Base-by-base conservation (phyloP, 1,140 invertebrate species). In the Episyrphus balteatus region DNA sequence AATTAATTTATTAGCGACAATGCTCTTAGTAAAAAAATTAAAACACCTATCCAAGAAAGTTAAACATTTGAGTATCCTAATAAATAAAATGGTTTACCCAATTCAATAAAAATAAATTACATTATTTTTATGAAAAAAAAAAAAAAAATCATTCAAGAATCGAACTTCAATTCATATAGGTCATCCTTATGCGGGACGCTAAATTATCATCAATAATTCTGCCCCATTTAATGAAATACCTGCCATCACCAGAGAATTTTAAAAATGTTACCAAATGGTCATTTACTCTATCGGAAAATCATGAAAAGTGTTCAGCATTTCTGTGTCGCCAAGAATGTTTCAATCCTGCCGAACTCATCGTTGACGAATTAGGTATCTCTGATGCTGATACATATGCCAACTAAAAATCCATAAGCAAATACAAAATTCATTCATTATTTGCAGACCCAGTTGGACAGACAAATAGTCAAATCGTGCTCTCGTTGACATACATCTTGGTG, bases 131-230 rank as follows among this genome's bases (percentile, higher is more conserved):
- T n/a, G n/a, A n/a, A n/a, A n/a, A n/a, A n/a, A n/a, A n/a, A n/a
- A n/a, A n/a, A n/a, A n/a, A n/a, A n/a, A n/a, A n/a, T n/a, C n/a
- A n/a, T n/a, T n/a, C n/a, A n/a, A n/a, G n/a, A n/a, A n/a, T n/a
- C n/a, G n/a, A n/a, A n/a, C n/a, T n/a, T n/a, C n/a, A n/a, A n/a
- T n/a, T n/a, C n/a, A n/a, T n/a, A n/a, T n/a, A 52, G 51, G 75
- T 83, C 7, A 55, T 84, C 17, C 70, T 78, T 47, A 84, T 83
- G 80, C 71, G 77, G 11, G 70, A 82, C 52, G 80, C 76, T 52
- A 68, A 69, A 31, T 58, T 77, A 0, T 58, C 66, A 1, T 60
- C 69, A 0, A 68, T 66, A 51, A 66, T 77, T 14, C 56, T 71
- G 36, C 58, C 62, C 0, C 65, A 70, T 54, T 55, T 69, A 17